Evolutionary conservation across 2,113 vertebrate species (phyloP), one percentile per base, ranked within the genome.

Genomic region (Artemisiospiza belli): DNA sequence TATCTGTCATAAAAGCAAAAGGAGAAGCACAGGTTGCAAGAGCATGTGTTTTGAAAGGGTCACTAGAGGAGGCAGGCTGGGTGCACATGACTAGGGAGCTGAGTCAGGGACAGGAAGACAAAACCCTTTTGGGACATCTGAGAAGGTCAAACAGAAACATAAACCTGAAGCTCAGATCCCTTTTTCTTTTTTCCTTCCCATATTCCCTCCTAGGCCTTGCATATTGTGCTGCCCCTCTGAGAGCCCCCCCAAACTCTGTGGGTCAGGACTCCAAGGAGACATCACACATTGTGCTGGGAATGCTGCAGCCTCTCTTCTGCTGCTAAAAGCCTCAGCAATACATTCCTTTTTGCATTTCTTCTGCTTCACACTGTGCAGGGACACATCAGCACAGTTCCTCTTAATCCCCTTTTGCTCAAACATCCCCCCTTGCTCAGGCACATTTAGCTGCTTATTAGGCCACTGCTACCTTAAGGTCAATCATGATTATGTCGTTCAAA

Each of bases 371-470:
- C 78, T 79, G 67, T 76, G 92, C 73, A 83, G 90, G 68, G 41
- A 67, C n/a, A 43, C 66, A 84, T 61, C 61, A 94, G 77, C 74
- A 64, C 74, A 68, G 67, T 37, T 92, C 67, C 57, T 90, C 57
- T 61, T 68, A 95, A 90, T 68, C 52, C 49, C 52, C 20, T 89
- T 52, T 49, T 90, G 64, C 80, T 90, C 87, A 86, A 90, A 86
- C 64, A 88, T 72, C 24, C 61, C 55, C 54, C 70, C 33, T 90
- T 90, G 79, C 85, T 87, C 73, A 90, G 64, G 66, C 9, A 4
- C 35, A 70, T 89, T 93, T 87, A 87, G 64, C 44, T 94, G 63
- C 81, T 94, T 91, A 89, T 93, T 91, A 91, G 72, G 76, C 46
- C 41, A 55, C 54, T 0, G 0, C 41, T 83, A 66, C 82, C 67